Base-by-base conservation (phyloP, 92 coral and sea anemone genomes). In the Ricordea florida region DNA sequence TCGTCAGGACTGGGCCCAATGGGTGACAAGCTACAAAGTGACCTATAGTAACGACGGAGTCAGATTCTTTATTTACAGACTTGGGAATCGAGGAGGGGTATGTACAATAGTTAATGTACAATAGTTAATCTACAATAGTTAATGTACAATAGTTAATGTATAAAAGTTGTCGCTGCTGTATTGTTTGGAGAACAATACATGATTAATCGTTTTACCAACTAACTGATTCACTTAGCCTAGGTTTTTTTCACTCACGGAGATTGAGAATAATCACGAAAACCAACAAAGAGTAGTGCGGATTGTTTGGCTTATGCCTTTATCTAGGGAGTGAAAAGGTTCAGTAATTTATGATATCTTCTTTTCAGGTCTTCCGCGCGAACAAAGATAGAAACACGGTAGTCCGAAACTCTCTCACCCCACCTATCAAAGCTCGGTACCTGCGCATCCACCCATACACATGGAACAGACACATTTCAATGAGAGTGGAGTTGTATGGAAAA, bases 21-120 rank as follows among this genome's bases (percentile, higher is more conserved):
- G 97, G 97, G 97, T 91, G 50, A 91, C 74, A 61, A 82, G 74
- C 18, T 91, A 91, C 46, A 68, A 50, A 37, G 51, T 91, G 38
- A 84, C 59, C 28, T 79, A 74, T 18, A 58, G 92, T 24, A 31
- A 57, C 27, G 74, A 79, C 64, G 97, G 97, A 32, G 58, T 87
- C 46, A 72, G 72, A 8, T 91, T 91, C 66, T 62, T 32, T n/a
- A 72, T 53, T 32, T 91, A 87, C 78, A 70, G 60, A 9, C 62
- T 78, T 4, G 43, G 97, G 41, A n/a, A n/a, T n/a, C 72, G 77
- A 34, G 67, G 67, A 6, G 89, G 85, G 93, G 97, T 91, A 71
- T 47, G 76, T 32, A 29, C 33, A 0, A 3, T 5, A 3, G 1
- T 6, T 10, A 50, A 4, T 2, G 11, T 9, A 47, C 6, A 47